Conservation (phyloP, 2,113 vertebrate genomes). For the Muntiacus muntjak region DNA sequence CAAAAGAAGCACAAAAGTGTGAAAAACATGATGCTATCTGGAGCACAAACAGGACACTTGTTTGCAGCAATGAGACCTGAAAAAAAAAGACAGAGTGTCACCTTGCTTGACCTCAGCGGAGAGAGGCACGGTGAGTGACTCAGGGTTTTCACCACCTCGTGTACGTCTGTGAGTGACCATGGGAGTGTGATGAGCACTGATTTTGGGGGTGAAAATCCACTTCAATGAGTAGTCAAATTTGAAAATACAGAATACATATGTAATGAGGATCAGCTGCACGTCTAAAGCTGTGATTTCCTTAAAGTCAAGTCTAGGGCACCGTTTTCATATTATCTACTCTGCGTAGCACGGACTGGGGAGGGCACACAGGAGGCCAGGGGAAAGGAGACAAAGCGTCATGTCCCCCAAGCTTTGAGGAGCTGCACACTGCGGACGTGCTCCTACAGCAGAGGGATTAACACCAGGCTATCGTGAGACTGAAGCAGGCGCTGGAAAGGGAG, state of each 20-base stretch:
- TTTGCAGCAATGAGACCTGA: not conserved
- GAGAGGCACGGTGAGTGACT: rapidly evolving
- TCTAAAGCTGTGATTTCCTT: not conserved
- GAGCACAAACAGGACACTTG: not conserved
- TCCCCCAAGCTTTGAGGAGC: not conserved
- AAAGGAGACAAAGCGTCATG: not conserved
- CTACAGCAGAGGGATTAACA: not conserved
- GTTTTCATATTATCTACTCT: not conserved
- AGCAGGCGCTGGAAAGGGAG: not conserved
- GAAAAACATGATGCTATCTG: not conserved
- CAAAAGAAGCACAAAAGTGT: not conserved
- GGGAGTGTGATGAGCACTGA: not conserved
- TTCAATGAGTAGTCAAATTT: not conserved
- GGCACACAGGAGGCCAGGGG: not conserved
- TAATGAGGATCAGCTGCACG: not conserved
- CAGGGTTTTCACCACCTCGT: no score
- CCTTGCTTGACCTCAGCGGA: not conserved
- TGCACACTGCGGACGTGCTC: not conserved
- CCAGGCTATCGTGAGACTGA: not conserved
- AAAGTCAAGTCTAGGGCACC: not conserved
- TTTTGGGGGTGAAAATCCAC: not conserved
- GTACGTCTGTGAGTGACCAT: not conserved
- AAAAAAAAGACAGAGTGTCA: not conserved
- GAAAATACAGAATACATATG: not conserved
- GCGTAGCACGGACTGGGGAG: not conserved